Evolutionary conservation across 2,888 invertebrate genomes (phyloP).

Genomic region (Sinopyrophorus schimmeli): DNA sequence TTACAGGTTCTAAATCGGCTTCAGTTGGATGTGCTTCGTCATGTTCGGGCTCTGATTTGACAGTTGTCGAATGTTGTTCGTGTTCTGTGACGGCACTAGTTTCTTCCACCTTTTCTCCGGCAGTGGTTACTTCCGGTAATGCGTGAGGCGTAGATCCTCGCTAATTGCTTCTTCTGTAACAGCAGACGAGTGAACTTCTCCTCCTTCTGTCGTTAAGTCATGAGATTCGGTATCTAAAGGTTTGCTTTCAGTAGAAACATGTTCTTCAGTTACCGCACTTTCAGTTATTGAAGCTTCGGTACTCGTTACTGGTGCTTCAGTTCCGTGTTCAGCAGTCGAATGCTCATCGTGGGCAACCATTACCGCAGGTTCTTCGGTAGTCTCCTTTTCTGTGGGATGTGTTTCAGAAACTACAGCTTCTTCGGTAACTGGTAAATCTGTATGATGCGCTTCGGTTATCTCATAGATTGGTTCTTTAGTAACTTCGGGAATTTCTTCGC

Average conservation of each 20-base stretch:
- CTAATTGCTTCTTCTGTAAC: too few species aligned
- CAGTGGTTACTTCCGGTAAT: too few species aligned
- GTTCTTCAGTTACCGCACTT: not conserved
- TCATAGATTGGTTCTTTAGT: conserved; percentile 11
- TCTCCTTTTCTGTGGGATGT: not conserved
- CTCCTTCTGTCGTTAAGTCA: too few species aligned
- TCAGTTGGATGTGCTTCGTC: not conserved
- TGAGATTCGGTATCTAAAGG: too few species aligned
- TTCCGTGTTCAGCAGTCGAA: conserved; percentile 4
- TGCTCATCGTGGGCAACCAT: too few species aligned
- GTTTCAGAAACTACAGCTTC: conserved; percentile 13
- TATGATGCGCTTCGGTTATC: not conserved
- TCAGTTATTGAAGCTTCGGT: conserved; percentile 3
- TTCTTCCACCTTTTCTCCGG: too few species aligned
- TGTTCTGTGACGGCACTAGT: too few species aligned
- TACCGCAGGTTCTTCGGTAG: conserved; percentile 25
- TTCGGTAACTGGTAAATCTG: conserved; percentile 7
- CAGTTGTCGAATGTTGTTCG: too few species aligned
- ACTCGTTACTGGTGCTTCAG: conserved; percentile 18
- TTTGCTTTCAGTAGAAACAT: not conserved
- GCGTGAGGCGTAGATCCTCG: too few species aligned
- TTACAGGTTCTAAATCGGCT: not conserved
- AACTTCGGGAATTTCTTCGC: conserved; percentile 12
- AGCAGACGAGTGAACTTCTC: too few species aligned
- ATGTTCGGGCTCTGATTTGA: too few species aligned